Evolutionary conservation across 2,113 vertebrate species (phyloP), one percentile per base, ranked within the genome.

Genomic region (Ursus arctos): DNA sequence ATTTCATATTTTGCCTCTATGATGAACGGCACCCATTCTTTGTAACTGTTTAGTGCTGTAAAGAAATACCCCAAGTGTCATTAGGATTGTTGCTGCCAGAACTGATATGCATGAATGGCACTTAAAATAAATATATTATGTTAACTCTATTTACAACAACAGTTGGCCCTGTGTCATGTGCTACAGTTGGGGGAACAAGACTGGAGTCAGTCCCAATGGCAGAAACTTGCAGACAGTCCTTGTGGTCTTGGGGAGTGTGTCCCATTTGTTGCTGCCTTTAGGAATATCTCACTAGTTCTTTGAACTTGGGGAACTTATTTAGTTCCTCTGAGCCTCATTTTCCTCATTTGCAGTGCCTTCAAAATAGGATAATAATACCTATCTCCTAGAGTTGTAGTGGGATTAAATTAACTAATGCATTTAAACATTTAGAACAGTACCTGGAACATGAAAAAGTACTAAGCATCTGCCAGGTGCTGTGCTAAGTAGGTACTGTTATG

Each of bases 61-160:
- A 99, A 99, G 97, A 98, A 99, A 99, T 99, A 99, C 98, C 99
- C 99, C 98, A 98, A 99, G 99, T 99, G 99, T 99, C 99, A 99
- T 99, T 99, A 99, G 99, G 99, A 98, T 99, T 99, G 99, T 99
- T 99, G 98, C 99, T 99, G 99, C 99, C 99, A 99, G 99, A 99
- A 98, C 99, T 98, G 99, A 99, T 99, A 99, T 99, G 99, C 99
- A 99, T 99, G 99, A 99, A 99, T 99, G 99, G 99, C 99, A 99
- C 99, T 99, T 99, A 99, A 99, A 98, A 98, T 98, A 98, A 99
- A 99, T 98, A 99, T 99, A 99, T 99, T 97, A 99, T 99, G 99
- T 99, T 99, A 99, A 99, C 99, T 99, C 99, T 99, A 99, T 99
- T 99, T 96, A 85, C 33, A 94, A 69, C 83, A 95, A 51, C 43